phyloP scores from a whole-genome alignment of 2,888 invertebrate genomes.

The Drosophila greeni region DNA sequence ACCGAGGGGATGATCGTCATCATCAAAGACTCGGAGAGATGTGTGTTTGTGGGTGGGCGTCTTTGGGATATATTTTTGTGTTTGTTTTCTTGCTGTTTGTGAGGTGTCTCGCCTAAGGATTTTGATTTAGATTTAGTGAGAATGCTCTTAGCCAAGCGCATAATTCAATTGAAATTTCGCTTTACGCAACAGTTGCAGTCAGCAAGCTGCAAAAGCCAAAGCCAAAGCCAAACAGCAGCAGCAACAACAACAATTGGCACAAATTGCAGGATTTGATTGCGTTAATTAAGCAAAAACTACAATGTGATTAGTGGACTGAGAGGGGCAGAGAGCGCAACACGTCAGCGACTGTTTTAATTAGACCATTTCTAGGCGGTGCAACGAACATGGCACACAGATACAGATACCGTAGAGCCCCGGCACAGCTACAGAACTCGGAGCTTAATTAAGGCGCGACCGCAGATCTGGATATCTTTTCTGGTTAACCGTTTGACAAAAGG shows the following conservation, averaged over 20 bases:
- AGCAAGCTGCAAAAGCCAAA: constrained; percentile 8
- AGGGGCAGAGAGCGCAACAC: constrained; percentile 29
- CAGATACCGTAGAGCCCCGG: constrained; percentile 6
- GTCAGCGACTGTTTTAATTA: constrained; percentile 65
- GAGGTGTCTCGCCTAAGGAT: constrained; percentile 28
- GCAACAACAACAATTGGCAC: constrained; percentile 61
- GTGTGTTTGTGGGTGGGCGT: constrained; percentile 31
- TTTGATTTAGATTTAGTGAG: constrained; percentile 62
- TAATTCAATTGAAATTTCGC: constrained; percentile 71
- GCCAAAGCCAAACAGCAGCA: constrained; percentile 30
- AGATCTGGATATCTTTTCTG: constrained; percentile 1
- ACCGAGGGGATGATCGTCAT: constrained; percentile 18
- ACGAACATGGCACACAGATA: constrained; percentile 14
- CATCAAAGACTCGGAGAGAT: constrained; percentile 26
- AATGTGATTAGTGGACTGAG: constrained; percentile 36
- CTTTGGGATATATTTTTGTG: not conserved
- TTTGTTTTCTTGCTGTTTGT: constrained; percentile 5
- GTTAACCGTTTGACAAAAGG: not conserved
- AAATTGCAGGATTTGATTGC: constrained; percentile 68
- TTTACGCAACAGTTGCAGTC: constrained; percentile 47
- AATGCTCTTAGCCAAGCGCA: constrained; percentile 72
- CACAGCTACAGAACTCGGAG: not conserved
- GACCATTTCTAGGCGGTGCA: constrained; percentile 55
- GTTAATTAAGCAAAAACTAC: constrained; percentile 65
- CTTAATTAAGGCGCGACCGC: constrained; percentile 6